phyloP scores from a whole-genome alignment of 2,888 invertebrate species.

The Anaspis maculata region DNA sequence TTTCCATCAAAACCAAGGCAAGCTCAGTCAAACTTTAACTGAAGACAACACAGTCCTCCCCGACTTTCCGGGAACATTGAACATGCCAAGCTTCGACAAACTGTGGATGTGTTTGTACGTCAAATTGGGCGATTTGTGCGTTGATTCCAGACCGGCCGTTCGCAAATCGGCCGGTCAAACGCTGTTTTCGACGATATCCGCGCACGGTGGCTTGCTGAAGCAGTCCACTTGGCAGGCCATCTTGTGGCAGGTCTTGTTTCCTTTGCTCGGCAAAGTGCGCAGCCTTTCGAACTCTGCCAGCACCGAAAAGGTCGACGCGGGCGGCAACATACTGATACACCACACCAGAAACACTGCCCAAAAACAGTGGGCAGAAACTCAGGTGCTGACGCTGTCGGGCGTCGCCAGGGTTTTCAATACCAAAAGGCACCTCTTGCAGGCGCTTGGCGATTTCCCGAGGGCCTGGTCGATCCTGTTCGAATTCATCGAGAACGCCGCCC shows the following conservation, averaged over 20 bases:
- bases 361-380: conserved; percentile 98
- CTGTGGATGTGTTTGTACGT: conserved; percentile 95
- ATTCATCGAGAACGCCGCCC: conserved; percentile 87
- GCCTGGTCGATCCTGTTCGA: conserved; percentile 92
- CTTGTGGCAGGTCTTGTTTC: conserved; percentile 92
- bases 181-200: conserved; percentile 92
- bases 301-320: conserved; percentile 77
- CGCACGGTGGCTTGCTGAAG: conserved; percentile 84
- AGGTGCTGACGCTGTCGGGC: conserved; percentile 83
- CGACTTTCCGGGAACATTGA: conserved; percentile 73
- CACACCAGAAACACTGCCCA: conserved; percentile 97
- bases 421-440: conserved; percentile 73
- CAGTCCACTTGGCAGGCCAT: conserved; percentile 90
- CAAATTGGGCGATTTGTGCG: conserved; percentile 81
- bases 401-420: conserved; percentile 90
- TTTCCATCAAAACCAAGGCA: conserved; percentile 89
- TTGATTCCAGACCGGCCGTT: conserved; percentile 91
- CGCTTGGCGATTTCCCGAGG: conserved; percentile 82
- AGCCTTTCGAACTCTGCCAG: conserved; percentile 62
- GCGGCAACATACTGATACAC: conserved; percentile 92
- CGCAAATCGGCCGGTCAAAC: conserved; percentile 97
- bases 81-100: conserved; percentile 83
- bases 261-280: conserved; percentile 86
- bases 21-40: conserved; percentile 63
- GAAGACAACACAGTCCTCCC: conserved; percentile 71